phyloP scores from a whole-genome alignment of 2,888 invertebrate genomes.

The Metellina segmentata region DNA sequence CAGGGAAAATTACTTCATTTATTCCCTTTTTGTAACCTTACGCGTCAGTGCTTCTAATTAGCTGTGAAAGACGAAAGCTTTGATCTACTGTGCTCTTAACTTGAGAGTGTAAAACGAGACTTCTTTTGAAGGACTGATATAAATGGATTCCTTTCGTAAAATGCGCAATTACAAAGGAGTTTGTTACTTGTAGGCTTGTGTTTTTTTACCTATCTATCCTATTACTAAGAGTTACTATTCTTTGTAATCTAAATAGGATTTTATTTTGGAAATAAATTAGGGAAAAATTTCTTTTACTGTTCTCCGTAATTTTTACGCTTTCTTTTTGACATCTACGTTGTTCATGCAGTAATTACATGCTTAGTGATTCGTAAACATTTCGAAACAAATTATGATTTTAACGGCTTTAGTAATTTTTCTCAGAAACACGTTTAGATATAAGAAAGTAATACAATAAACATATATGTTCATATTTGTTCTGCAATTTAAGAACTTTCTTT shows the following conservation, averaged over 20 bases:
- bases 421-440: no score
- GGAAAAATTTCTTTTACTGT: background rate
- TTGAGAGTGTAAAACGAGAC: background rate
- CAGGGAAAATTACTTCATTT: constrained; percentile 4
- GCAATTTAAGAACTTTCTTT: no score
- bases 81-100: background rate
- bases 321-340: background rate
- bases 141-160: background rate
- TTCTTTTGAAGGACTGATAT: background rate
- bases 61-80: background rate
- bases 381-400: no score
- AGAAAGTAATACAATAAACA: no score
- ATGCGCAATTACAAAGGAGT: background rate
- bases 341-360: no score
- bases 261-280: background rate
- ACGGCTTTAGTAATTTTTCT: no score
- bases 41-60: constrained; percentile 15
- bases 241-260: background rate
- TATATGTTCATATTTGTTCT: no score
- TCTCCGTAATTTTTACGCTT: background rate
- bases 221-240: background rate
- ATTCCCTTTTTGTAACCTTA: constrained; percentile 4
- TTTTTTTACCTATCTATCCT: background rate
- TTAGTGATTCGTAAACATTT: no score
- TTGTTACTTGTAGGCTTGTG: background rate